These are phyloP conservation scores for Pheosia tremula DNA, from an alignment of 2,888 invertebrate genomes.

Conservation along the genomic window DNA sequence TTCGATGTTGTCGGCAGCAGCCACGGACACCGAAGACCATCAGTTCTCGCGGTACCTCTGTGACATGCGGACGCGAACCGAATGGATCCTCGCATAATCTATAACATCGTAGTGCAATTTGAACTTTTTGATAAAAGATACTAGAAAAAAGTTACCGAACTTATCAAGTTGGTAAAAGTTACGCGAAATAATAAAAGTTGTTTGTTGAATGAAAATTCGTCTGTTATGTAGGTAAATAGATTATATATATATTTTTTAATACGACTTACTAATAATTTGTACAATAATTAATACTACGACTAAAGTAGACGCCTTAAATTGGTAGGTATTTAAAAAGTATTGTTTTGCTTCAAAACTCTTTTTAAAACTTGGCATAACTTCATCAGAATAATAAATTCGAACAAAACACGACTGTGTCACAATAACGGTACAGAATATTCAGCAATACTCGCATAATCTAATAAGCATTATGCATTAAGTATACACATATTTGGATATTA, in stretches of 20 bases:
- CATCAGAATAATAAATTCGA: too few relatives aligned
- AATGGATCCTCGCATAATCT: constrained; percentile 56
- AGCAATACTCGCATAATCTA: too few relatives aligned
- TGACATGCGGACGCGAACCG: constrained; percentile 67
- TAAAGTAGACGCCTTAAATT: too few relatives aligned
- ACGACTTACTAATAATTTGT: constrained; percentile 4
- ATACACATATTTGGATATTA: too few relatives aligned
- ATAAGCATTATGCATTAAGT: too few relatives aligned
- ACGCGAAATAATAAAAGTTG: constrained; percentile 41
- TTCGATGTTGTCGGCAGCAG: constrained; percentile 56
- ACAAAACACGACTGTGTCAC: too few relatives aligned
- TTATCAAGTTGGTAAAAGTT: constrained; percentile 43
- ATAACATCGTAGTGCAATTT: constrained; percentile 45
- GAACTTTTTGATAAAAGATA: constrained; percentile 31
- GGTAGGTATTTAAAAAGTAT: too few relatives aligned
- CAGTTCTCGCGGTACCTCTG: constrained; percentile 73
- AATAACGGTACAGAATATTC: too few relatives aligned
- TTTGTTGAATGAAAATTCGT: constrained; percentile 48
- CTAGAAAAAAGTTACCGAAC: constrained; percentile 37
- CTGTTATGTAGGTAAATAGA: constrained; percentile 30
- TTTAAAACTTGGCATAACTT: too few relatives aligned
- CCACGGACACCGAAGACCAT: constrained; percentile 57
- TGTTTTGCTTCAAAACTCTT: too few relatives aligned
- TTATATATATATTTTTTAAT: background rate
- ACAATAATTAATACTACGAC: too few relatives aligned